A percentile compares a stretch with the other conserved stretches of the same genome.
phyloP scores from a whole-genome alignment of 37 sponge, comb jelly and placozoan species.

The Oopsacas minuta region DNA sequence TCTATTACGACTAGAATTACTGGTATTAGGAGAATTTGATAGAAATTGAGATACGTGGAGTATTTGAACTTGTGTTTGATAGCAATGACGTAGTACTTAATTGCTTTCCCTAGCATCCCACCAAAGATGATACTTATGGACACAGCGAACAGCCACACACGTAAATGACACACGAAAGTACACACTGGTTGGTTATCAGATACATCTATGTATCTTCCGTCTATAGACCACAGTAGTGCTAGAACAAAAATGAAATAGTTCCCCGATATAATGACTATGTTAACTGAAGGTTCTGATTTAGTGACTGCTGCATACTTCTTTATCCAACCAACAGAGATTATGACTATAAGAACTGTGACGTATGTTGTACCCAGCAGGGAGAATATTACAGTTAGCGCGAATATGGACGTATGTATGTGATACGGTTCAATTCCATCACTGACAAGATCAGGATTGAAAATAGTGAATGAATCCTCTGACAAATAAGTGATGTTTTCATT shows the following conservation, averaged over 20 bases:
- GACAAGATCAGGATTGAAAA: neutral
- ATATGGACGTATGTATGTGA: neutral
- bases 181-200: neutral
- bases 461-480: neutral
- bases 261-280: neutral
- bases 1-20: neutral
- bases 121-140: conserved; percentile 4
- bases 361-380: neutral
- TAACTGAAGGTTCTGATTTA: neutral
- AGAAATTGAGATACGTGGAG: neutral
- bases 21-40: neutral
- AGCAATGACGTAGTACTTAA: conserved; percentile 2
- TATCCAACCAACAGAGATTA: neutral
- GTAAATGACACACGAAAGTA: neutral
- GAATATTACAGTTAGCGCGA: neutral
- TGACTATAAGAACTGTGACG: neutral
- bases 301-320: neutral
- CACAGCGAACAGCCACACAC: neutral
- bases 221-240: neutral
- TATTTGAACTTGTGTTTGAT: neutral
- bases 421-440: neutral
- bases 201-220: neutral
- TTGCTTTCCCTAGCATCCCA: neutral
- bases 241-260: neutral
- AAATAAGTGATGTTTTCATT: neutral